A percentile compares a stretch with the other conserved stretches of the same genome.
phyloP scores from a whole-genome alignment of 2,113 vertebrate species.

The Cyanocitta stelleri region DNA sequence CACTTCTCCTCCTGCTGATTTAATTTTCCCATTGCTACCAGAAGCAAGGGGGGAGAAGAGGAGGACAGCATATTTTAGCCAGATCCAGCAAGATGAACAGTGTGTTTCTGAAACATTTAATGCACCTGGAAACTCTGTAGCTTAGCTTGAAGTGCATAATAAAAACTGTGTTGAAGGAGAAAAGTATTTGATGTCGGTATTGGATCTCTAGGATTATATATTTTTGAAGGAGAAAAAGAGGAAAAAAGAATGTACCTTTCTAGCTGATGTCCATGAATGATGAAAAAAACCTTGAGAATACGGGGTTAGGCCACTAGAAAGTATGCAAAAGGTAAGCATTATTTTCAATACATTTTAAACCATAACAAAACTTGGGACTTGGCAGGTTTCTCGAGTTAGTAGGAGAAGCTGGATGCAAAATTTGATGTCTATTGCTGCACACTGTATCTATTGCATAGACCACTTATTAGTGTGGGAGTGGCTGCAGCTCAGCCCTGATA shows the following conservation, averaged over 20 bases:
- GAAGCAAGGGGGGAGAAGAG: neutral
- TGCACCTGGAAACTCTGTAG: neutral
- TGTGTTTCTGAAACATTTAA: neutral
- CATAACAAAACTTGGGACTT: neutral
- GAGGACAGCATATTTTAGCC: neutral
- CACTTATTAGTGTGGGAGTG: fast-evolving
- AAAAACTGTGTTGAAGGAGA: neutral
- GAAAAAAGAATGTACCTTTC: neutral
- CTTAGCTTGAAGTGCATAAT: neutral
- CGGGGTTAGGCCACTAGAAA: neutral
- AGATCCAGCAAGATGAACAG: neutral
- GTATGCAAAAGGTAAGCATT: neutral
- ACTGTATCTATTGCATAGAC: neutral
- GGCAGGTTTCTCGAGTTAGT: neutral
- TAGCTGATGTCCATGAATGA: neutral
- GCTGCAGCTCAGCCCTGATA: neutral
- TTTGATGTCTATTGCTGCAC: neutral
- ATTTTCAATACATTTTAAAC: neutral
- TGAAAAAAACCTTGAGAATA: neutral
- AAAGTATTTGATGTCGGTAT: neutral
- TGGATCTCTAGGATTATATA: neutral
- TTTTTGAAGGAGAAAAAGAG: neutral
- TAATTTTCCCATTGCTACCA: neutral
- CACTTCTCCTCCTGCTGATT: neutral
- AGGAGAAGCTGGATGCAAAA: neutral